Conservation (phyloP, 92 coral and sea anemone species). For the Zoanthus sansibaricus region DNA sequence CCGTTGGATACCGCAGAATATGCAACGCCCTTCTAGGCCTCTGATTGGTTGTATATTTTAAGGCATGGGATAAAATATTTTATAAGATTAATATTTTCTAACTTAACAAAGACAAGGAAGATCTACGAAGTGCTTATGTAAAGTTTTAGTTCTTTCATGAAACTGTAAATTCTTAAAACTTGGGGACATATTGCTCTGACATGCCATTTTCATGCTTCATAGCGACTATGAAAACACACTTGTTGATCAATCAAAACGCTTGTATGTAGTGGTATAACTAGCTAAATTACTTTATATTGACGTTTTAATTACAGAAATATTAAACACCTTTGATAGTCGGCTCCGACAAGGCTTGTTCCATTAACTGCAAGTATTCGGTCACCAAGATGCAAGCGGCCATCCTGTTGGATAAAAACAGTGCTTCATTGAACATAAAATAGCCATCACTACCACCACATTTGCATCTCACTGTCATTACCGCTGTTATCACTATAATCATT, state of each 20-base stretch:
- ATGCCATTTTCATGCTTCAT: too few relatives aligned
- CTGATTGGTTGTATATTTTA: too few relatives aligned
- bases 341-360: slow-evolving; percentile 99
- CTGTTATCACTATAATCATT: neutral
- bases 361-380: slow-evolving; percentile 98
- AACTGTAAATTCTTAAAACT: too few relatives aligned
- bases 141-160: too few relatives aligned
- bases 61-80: too few relatives aligned
- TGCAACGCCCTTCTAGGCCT: too few relatives aligned
- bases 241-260: neutral
- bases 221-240: neutral
- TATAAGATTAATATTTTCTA: too few relatives aligned
- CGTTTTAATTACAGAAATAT: neutral
- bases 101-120: too few relatives aligned
- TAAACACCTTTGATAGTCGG: slow-evolving; percentile 90
- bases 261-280: neutral
- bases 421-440: neutral
- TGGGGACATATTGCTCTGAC: too few relatives aligned
- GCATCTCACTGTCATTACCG: neutral
- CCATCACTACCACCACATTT: neutral
- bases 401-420: slow-evolving; percentile 55
- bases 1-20: too few relatives aligned
- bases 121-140: too few relatives aligned
- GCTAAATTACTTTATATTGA: too few relatives aligned
- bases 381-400: slow-evolving; percentile 98